Conservation (phyloP, 1,140 invertebrate genomes). For the Plutomurus gul region DNA sequence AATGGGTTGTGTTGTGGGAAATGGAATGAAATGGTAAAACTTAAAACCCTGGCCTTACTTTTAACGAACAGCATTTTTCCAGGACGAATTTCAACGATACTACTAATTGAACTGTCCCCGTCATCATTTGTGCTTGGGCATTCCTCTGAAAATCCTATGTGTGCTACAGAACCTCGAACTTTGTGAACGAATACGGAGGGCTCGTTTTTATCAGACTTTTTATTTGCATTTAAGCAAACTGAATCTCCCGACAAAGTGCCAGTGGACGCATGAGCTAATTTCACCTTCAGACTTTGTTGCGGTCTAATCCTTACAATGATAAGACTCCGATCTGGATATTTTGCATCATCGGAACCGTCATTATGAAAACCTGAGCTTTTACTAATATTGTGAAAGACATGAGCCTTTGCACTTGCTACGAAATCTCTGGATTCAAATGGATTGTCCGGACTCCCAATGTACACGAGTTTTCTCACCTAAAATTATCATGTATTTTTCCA, state of each 20-base stretch:
- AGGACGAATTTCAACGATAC: neutral
- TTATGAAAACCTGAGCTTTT: neutral
- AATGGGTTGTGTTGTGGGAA: too few species aligned
- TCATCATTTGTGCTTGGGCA: neutral
- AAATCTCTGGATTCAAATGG: slow-evolving; percentile 24
- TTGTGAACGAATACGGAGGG: neutral
- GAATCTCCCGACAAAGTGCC: too few species aligned
- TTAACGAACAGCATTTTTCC: neutral
- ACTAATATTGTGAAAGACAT: neutral
- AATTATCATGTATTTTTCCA: neutral
- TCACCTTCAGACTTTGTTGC: neutral
- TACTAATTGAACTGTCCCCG: neutral
- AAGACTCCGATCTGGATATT: neutral
- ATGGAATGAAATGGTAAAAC: neutral
- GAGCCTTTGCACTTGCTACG: neutral
- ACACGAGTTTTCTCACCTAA: slow-evolving; percentile 25
- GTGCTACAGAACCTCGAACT: neutral
- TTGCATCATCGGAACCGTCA: neutral
- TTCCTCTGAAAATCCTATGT: neutral
- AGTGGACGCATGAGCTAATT: neutral
- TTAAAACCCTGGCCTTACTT: neutral
- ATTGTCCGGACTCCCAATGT: neutral
- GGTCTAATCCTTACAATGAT: neutral
- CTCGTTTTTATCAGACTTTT: neutral
- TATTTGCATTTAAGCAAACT: neutral